These are phyloP conservation scores for Anagrus nilaparvatae DNA, from an alignment of 1,140 invertebrate genomes.

Conservation along the genomic window DNA sequence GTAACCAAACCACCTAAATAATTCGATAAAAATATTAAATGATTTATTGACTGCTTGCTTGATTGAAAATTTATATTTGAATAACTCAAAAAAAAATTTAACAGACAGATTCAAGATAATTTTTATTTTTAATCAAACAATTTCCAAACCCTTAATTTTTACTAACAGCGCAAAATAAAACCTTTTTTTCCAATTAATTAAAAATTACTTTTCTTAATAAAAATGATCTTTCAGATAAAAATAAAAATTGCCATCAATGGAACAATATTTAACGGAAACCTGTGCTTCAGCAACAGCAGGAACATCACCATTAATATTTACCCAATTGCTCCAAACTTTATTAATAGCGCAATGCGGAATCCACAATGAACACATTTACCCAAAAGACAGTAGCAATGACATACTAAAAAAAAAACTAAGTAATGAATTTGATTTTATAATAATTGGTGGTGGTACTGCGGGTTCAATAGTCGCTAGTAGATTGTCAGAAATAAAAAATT, in stretches of 20 bases:
- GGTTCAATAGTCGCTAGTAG: constrained; percentile 55
- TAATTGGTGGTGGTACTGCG: constrained; percentile 52
- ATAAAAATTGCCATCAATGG: constrained; percentile 29
- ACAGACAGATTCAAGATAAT: no score
- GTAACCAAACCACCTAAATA: no score
- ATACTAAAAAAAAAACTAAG: constrained; percentile 26
- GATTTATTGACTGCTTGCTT: no score
- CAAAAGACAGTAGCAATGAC: constrained; percentile 42
- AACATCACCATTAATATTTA: constrained; percentile 22
- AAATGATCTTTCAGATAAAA: no score
- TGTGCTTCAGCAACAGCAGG: constrained; percentile 16
- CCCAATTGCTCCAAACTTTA: constrained; percentile 40
- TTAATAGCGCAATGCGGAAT: constrained; percentile 45
- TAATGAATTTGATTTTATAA: constrained; percentile 49
- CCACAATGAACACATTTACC: constrained; percentile 23
- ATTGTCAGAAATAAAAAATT: constrained; percentile 40
- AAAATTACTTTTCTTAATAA: no score
- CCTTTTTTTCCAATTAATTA: no score
- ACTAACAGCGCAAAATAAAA: no score
- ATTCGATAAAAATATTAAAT: no score
- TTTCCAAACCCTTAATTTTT: no score
- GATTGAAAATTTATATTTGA: no score
- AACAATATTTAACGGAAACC: constrained; percentile 24
- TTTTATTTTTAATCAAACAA: no score
- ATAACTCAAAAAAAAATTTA: no score